A percentile compares a stretch with the other conserved stretches of the same genome.
Conservation (phyloP, 2,888 invertebrate genomes). For the Xiphydria camelus region DNA sequence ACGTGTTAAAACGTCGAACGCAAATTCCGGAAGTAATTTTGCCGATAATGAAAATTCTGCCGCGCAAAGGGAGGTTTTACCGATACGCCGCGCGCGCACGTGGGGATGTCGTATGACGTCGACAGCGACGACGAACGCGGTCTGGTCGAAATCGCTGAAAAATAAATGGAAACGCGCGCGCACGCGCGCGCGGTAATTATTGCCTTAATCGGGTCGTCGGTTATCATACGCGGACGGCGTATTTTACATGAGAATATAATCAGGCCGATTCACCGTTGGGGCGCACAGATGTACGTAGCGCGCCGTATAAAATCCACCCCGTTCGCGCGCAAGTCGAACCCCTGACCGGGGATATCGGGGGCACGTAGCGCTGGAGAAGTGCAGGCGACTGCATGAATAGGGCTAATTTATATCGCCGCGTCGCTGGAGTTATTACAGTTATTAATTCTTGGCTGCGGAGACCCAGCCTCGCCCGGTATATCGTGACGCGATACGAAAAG, state of each 20-base stretch:
- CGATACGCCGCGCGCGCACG: neutral
- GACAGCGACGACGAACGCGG: conserved; percentile 6
- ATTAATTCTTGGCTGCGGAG: no score
- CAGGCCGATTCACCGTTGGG: conserved; percentile 44
- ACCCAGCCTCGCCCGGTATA: no score
- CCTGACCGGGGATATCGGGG: conserved; percentile 31
- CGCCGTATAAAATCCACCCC: conserved; percentile 33
- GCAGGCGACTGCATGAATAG: conserved; percentile 32
- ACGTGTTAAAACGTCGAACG: no score
- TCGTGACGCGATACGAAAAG: no score
- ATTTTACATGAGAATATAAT: conserved; percentile 52
- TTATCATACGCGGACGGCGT: conserved; percentile 35
- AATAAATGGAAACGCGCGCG: neutral
- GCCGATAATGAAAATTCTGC: conserved; percentile 6
- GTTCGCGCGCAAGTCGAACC: conserved; percentile 33
- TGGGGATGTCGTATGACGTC: neutral
- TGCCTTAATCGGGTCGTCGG: no score
- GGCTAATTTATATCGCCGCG: conserved; percentile 29
- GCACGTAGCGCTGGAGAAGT: conserved; percentile 22
- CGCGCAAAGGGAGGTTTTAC: conserved; percentile 6
- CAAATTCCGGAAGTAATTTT: no score
- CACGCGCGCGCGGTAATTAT: conserved; percentile 27
- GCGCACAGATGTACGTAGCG: conserved; percentile 4
- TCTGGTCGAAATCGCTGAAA: conserved; percentile 14
- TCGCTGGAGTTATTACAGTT: no score